phyloP scores from a whole-genome alignment of 2,113 vertebrate genomes.

The Heterotilapia buettikoferi region DNA sequence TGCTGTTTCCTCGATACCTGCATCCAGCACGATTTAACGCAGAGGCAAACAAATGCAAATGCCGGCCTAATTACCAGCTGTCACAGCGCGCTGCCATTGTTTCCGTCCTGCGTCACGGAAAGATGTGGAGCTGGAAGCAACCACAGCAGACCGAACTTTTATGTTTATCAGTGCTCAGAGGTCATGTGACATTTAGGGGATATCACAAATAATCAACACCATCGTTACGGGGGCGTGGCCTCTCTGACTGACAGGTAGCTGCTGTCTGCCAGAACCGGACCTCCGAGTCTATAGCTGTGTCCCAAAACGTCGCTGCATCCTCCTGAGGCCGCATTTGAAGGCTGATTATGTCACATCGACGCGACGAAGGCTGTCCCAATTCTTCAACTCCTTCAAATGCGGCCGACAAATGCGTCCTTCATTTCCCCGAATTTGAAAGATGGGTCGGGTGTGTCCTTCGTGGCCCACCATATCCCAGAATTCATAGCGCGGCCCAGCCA shows the following conservation, averaged over 20 bases:
- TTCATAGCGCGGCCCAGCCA: fast-evolving
- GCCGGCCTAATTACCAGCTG: neutral
- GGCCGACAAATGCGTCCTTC: neutral
- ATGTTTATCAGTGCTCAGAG: neutral
- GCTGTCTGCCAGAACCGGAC: neutral
- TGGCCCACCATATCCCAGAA: neutral
- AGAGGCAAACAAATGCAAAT: neutral
- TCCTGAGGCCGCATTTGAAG: fast-evolving
- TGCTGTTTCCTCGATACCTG: neutral
- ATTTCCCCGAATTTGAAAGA: neutral
- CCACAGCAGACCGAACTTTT: neutral
- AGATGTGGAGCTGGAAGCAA: neutral
- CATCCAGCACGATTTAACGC: neutral
- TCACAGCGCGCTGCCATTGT: neutral
- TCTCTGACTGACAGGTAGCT: neutral
- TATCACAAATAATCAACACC: neutral
- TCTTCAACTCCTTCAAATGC: fast-evolving
- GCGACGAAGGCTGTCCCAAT: neutral
- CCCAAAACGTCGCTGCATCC: fast-evolving
- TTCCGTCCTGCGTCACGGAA: neutral
- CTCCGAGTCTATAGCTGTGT: neutral
- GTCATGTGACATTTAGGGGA: neutral
- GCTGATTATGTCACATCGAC: fast-evolving
- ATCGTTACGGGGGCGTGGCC: neutral
- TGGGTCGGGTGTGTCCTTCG: neutral